These are phyloP conservation scores for Hoplostethus mediterraneus DNA, from an alignment of 2,797 vertebrate genomes.

Conservation along the genomic window DNA sequence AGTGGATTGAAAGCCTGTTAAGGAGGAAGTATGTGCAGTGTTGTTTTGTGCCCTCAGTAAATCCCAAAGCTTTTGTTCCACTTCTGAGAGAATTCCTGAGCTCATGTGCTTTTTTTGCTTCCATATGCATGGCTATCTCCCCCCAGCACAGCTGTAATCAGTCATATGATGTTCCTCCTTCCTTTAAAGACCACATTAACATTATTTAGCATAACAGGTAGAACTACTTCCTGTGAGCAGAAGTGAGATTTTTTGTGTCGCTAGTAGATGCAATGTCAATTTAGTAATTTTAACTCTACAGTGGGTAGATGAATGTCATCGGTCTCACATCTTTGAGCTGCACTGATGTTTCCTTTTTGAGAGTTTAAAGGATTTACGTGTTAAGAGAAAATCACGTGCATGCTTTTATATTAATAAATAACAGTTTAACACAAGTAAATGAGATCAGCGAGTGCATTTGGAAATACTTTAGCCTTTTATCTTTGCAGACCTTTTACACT, in stretches of 20 bases:
- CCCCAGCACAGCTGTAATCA: constrained; percentile 48
- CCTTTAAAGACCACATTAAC: constrained; percentile 41
- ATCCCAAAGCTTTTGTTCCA: constrained; percentile 56
- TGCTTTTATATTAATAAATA: neutral
- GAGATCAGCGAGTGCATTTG: neutral
- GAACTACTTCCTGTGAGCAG: constrained; percentile 32
- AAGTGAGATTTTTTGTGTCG: constrained; percentile 34
- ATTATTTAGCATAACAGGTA: constrained; percentile 53
- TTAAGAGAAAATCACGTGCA: neutral
- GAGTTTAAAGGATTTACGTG: no score
- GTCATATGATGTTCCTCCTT: constrained; percentile 43
- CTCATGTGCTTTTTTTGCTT: constrained; percentile 57
- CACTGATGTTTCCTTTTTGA: neutral
- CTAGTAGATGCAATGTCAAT: constrained; percentile 23
- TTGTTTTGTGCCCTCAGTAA: constrained; percentile 36
- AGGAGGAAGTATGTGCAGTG: constrained; percentile 14
- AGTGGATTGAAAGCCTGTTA: neutral
- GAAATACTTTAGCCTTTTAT: neutral
- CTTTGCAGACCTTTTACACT: neutral
- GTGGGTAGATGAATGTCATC: constrained; percentile 39
- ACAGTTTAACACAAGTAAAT: neutral
- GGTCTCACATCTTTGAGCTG: constrained; percentile 22
- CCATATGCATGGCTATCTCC: constrained; percentile 34
- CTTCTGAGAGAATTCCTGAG: constrained; percentile 55
- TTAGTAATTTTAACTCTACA: constrained; percentile 38